A percentile compares a stretch with the other conserved stretches of the same genome.
Conservation (phyloP, 2,113 vertebrate genomes). For the Mormoops blainvillei region DNA sequence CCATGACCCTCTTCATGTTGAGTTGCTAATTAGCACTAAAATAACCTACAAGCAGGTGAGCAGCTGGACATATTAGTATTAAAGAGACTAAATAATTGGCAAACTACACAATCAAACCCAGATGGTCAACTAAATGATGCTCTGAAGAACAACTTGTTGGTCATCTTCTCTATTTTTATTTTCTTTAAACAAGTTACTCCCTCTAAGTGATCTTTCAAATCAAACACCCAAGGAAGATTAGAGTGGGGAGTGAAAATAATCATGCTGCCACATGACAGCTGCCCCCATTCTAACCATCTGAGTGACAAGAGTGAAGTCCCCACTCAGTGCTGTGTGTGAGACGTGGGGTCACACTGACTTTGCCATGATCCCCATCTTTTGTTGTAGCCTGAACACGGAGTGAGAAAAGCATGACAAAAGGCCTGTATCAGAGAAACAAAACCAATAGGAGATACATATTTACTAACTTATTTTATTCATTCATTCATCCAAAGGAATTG, state of each 20-base stretch:
- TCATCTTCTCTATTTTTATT: neutral
- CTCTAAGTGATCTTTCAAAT: neutral
- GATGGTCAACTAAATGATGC: neutral
- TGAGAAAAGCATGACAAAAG: neutral
- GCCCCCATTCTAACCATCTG: neutral
- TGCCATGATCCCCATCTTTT: neutral
- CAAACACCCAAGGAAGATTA: neutral
- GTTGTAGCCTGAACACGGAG: neutral
- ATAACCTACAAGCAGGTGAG: neutral
- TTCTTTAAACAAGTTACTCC: neutral
- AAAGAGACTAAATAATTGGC: neutral
- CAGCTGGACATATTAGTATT: neutral
- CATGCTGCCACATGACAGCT: neutral
- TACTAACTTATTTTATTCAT: neutral
- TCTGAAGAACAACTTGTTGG: neutral
- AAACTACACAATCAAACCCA: neutral
- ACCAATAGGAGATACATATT: neutral
- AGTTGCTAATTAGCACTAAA: neutral
- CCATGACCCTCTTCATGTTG: neutral
- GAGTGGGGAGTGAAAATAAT: neutral
- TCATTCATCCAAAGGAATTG: neutral
- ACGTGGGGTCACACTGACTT: neutral
- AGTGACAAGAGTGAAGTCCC: neutral
- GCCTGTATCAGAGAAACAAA: neutral
- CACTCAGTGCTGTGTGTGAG: neutral